phyloP scores from a whole-genome alignment of 2,888 invertebrate species.

The Ypsolopha scabrella region DNA sequence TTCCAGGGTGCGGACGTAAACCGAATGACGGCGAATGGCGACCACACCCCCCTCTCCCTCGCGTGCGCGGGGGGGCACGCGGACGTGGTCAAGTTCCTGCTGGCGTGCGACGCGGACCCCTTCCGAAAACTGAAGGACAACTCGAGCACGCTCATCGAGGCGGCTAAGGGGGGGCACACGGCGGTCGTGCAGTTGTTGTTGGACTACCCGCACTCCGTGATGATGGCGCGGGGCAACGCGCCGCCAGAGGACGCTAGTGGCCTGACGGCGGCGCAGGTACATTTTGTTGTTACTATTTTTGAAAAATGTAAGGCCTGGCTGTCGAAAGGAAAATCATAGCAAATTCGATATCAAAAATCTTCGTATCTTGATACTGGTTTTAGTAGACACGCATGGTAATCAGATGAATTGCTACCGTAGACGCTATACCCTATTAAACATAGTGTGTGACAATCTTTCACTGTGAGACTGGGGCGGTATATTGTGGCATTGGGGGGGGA shows the following conservation, averaged over 20 bases:
- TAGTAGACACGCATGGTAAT: too few species aligned
- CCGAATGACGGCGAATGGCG: conserved; percentile 90
- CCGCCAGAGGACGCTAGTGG: conserved; percentile 28
- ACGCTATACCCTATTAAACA: too few species aligned
- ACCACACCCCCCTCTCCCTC: conserved; percentile 96
- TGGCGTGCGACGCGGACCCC: conserved; percentile 94
- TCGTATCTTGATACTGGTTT: too few species aligned
- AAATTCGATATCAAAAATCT: too few species aligned
- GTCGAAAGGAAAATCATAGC: too few species aligned
- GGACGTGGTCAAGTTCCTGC: conserved; percentile 90
- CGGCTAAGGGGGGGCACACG: conserved; percentile 97
- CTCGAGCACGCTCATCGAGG: conserved; percentile 98
- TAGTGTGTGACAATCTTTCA: too few species aligned
- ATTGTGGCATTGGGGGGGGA: too few species aligned
- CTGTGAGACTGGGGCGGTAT: too few species aligned
- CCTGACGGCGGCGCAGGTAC: conserved; percentile 33
- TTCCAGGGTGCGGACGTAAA: conserved; percentile 57
- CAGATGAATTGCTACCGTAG: too few species aligned
- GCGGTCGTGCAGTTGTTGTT: conserved; percentile 94
- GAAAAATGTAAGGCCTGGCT: too few species aligned
- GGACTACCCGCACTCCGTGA: conserved; percentile 91
- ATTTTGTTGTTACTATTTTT: neutral
- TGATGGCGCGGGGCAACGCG: conserved; percentile 71
- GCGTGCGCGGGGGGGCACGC: conserved; percentile 98
- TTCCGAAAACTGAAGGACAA: conserved; percentile 98